A percentile compares a stretch with the other conserved stretches of the same genome.
These are phyloP conservation scores for Aphelenchoides besseyi DNA, from an alignment of 1,140 invertebrate genomes.

Conservation along the genomic window DNA sequence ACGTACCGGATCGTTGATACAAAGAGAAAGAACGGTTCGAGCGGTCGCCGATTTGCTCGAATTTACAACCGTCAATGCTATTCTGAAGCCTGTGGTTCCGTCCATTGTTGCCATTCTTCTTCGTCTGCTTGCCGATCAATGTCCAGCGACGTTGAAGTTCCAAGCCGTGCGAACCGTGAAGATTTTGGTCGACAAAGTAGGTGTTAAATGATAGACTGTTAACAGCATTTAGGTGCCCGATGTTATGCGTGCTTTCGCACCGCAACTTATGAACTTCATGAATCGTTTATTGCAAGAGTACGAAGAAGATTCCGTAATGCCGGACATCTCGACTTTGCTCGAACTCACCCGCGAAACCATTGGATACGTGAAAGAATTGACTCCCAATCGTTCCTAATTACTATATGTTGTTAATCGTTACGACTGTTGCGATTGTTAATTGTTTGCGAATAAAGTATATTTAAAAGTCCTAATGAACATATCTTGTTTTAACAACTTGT, in stretches of 20 bases:
- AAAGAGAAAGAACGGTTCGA: constrained; percentile 1
- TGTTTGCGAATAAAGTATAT: not conserved
- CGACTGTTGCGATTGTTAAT: not conserved
- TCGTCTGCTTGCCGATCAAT: constrained; percentile 20
- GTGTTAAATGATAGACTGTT: not conserved
- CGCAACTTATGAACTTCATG: constrained; percentile 14
- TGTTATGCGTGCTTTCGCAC: not conserved
- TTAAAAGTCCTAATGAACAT: not conserved
- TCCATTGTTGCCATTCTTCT: constrained; percentile 10
- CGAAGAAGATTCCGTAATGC: not conserved
- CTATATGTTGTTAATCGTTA: not conserved
- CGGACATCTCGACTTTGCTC: not conserved
- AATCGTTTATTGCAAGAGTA: constrained; percentile 7
- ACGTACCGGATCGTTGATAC: constrained; percentile 2
- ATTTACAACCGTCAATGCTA: not conserved
- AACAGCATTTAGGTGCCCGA: not conserved
- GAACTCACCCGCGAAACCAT: not conserved
- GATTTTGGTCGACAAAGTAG: constrained; percentile 11
- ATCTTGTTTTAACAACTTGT: not conserved
- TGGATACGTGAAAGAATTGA: not conserved
- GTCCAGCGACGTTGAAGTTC: constrained; percentile 7
- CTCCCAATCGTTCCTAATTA: constrained; percentile 1
- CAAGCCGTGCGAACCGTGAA: not conserved
- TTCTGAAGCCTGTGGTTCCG: not conserved
- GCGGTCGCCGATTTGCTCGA: constrained; percentile 16